Conservation (phyloP, 2,888 invertebrate genomes). For the Macaria liturata region DNA sequence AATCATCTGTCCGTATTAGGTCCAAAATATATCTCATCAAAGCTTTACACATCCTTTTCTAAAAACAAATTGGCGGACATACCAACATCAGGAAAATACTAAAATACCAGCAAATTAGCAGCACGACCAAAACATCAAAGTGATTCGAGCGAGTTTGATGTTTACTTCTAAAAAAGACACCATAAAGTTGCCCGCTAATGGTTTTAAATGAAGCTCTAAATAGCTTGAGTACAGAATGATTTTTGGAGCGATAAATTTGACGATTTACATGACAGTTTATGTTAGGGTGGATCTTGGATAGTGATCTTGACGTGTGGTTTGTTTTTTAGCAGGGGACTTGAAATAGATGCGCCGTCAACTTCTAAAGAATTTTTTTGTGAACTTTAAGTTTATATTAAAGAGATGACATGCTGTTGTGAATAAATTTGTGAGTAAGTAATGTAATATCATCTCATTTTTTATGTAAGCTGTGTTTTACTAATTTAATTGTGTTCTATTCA, state of each 20-base stretch:
- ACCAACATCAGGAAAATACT: constrained; percentile 6
- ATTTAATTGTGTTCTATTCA: too few relatives aligned
- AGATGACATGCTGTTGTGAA: too few relatives aligned
- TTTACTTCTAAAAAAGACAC: constrained; percentile 42
- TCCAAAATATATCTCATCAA: background rate
- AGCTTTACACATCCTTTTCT: background rate
- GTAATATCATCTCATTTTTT: too few relatives aligned
- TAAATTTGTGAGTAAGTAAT: too few relatives aligned
- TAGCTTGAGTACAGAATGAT: constrained; percentile 46
- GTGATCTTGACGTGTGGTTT: background rate
- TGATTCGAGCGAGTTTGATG: constrained; percentile 39
- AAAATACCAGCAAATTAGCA: constrained; percentile 35
- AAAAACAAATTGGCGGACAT: constrained; percentile 36
- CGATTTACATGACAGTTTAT: constrained; percentile 22
- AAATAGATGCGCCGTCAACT: too few relatives aligned
- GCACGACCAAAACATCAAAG: constrained; percentile 40
- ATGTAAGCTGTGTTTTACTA: too few relatives aligned
- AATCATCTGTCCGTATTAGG: too few relatives aligned
- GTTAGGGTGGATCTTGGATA: constrained; percentile 4
- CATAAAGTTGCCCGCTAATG: constrained; percentile 47
- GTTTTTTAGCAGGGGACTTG: too few relatives aligned
- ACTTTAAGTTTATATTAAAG: too few relatives aligned
- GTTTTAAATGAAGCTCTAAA: constrained; percentile 50
- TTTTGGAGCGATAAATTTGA: constrained; percentile 48
- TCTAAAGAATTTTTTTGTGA: too few relatives aligned